phyloP scores from a whole-genome alignment of 1,140 invertebrate species.

The Philaenus spumarius region DNA sequence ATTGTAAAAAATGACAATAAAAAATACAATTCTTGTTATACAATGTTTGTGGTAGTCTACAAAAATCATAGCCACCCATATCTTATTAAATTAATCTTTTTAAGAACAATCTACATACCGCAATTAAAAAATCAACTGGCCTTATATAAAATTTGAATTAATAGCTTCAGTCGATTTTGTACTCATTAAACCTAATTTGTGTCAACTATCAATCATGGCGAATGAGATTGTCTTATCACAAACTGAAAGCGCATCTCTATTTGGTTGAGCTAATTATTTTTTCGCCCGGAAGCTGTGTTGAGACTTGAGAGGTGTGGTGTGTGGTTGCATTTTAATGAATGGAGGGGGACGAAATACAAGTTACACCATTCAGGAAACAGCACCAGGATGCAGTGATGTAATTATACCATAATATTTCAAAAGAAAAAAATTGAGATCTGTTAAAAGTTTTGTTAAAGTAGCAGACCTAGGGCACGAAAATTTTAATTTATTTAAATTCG shows the following conservation, averaged over 20 bases:
- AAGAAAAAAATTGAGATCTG: background rate
- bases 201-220: background rate
- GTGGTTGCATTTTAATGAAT: no score
- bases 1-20: no score
- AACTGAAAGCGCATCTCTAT: background rate
- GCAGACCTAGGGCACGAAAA: background rate
- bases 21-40: no score
- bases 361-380: constrained; percentile 10
- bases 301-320: constrained; percentile 1
- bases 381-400: background rate
- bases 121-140: no score
- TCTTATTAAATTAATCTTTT: no score
- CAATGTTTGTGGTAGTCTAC: no score
- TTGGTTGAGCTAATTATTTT: constrained; percentile 1
- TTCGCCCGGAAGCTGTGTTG: constrained; percentile 6
- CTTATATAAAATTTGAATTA: no score
- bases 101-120: no score
- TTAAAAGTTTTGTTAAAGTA: background rate
- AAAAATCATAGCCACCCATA: no score
- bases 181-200: background rate
- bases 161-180: no score
- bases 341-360: background rate
- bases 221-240: background rate
- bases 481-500: background rate
- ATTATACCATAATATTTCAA: background rate